Evolutionary conservation across 2,113 vertebrate genomes (phyloP).

Genomic region (Trichomycterus rosablanca): DNA sequence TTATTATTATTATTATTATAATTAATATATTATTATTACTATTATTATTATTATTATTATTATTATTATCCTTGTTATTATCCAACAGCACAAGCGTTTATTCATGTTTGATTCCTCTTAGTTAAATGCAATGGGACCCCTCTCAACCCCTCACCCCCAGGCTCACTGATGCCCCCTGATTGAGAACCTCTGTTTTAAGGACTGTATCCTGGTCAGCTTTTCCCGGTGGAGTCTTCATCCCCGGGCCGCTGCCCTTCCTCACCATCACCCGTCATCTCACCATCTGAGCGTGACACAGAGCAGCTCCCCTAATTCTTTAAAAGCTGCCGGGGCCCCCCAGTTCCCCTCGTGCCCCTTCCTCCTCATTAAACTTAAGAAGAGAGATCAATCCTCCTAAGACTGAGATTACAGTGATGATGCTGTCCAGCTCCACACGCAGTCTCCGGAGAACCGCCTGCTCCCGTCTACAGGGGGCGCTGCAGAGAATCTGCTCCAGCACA

Average conservation of each 20-base stretch:
- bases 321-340: slow-evolving; percentile 56
- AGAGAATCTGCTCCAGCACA: too few species aligned
- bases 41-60: too few species aligned
- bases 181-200: neutral
- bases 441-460: too few species aligned
- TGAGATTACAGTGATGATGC: slow-evolving; percentile 68
- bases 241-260: slow-evolving; percentile 72
- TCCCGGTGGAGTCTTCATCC: slow-evolving; percentile 65
- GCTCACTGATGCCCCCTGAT: too few species aligned
- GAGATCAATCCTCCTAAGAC: slow-evolving; percentile 82
- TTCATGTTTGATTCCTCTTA: too few species aligned
- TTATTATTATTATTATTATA: too few species aligned
- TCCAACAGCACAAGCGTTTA: too few species aligned
- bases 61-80: too few species aligned
- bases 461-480: too few species aligned
- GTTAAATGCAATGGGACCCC: too few species aligned
- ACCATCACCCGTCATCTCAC: slow-evolving; percentile 80
- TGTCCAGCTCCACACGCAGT: slow-evolving; percentile 52
- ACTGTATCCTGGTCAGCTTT: slow-evolving; percentile 11
- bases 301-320: slow-evolving; percentile 83
- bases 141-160: too few species aligned
- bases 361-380: slow-evolving; percentile 91
- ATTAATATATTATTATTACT: too few species aligned
- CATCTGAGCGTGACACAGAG: slow-evolving; percentile 88
- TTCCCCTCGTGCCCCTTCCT: slow-evolving; percentile 78